A percentile compares a stretch with the other conserved stretches of the same genome.
Conservation (phyloP, 2,113 vertebrate genomes). For the Leiothrix lutea region DNA sequence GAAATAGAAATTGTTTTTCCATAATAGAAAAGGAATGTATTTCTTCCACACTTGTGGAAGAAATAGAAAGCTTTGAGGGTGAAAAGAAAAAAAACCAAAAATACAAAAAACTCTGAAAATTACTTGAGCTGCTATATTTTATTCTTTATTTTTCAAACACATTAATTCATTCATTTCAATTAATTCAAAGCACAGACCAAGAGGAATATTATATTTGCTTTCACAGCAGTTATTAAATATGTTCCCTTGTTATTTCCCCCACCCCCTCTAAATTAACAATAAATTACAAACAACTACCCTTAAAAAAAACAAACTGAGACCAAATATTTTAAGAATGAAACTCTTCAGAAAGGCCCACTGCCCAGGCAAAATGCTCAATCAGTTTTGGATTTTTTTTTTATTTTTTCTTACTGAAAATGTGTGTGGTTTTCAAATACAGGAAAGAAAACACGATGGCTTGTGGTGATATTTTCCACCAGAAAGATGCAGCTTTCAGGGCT, state of each 20-base stretch:
- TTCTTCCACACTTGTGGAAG: neutral
- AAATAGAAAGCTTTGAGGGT: neutral
- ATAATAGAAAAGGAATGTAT: neutral
- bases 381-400: neutral
- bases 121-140: neutral
- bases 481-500: conserved; percentile 63
- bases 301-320: neutral
- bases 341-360: neutral
- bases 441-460: conserved; percentile 61
- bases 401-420: conserved; percentile 62
- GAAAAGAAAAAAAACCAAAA: neutral
- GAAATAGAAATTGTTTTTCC: neutral
- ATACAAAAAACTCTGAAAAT: neutral
- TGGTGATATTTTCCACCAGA: conserved; percentile 70
- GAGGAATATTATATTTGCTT: neutral
- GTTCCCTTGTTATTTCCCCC: neutral
- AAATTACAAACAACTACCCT: neutral
- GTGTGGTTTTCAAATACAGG: conserved; percentile 68
- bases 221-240: neutral
- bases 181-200: neutral
- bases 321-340: neutral
- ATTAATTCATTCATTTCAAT: neutral
- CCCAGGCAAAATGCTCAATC: neutral
- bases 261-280: neutral
- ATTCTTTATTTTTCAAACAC: neutral